Conservation (phyloP, 2,113 vertebrate genomes). For the Thomomys bottae region DNA sequence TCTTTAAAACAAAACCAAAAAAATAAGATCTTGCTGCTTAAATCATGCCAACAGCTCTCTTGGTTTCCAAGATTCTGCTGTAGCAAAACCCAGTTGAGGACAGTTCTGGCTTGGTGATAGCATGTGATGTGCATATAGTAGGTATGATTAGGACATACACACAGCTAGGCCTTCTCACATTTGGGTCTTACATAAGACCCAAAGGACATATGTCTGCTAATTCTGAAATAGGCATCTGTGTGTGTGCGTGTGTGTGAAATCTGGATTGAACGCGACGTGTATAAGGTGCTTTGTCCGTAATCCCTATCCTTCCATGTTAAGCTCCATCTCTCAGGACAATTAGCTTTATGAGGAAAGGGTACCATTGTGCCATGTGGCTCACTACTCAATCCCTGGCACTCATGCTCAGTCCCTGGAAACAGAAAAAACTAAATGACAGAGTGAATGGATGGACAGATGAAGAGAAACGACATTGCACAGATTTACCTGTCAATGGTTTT, state of each 20-base stretch:
- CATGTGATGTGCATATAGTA: accelerated
- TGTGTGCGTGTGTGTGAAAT: no score
- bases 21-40: not conserved
- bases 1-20: not conserved
- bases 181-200: accelerated
- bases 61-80: not conserved
- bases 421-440: slow-evolving; percentile 18
- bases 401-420: not conserved
- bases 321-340: not conserved
- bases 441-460: not conserved
- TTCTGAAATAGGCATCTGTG: no score
- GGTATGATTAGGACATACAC: accelerated
- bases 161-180: not conserved
- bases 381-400: not conserved
- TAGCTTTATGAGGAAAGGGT: not conserved
- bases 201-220: no score
- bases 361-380: not conserved
- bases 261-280: not conserved
- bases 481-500: slow-evolving; percentile 68
- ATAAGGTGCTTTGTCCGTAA: no score
- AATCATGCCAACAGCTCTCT: not conserved
- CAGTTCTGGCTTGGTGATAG: no score
- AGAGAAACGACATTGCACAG: slow-evolving; percentile 61
- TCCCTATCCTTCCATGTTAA: not conserved
- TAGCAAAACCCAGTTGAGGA: not conserved